phyloP scores from a whole-genome alignment of 23 tunicate genomes.

The Trididemnum clinides region DNA sequence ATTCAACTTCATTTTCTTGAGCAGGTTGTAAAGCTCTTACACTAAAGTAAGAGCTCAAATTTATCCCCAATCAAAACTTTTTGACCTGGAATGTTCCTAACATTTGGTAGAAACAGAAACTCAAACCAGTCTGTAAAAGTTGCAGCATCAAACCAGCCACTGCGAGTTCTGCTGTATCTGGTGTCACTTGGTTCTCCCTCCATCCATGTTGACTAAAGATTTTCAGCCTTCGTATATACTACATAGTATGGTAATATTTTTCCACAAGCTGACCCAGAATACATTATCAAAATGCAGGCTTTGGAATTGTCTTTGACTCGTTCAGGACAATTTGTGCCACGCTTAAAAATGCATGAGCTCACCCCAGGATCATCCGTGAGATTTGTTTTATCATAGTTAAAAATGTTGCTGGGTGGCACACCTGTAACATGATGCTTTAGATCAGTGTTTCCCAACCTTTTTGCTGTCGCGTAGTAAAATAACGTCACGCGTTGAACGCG shows the following conservation, averaged over 20 bases:
- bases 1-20: neutral
- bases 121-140: slow-evolving; percentile 34
- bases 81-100: neutral
- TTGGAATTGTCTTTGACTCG: slow-evolving; percentile 11
- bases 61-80: slow-evolving; percentile 28
- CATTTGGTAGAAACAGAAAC: neutral
- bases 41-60: slow-evolving; percentile 1
- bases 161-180: slow-evolving; percentile 20
- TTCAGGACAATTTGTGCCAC: slow-evolving; percentile 11
- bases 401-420: neutral
- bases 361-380: slow-evolving; percentile 14
- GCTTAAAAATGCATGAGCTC: neutral
- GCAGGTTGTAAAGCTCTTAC: neutral
- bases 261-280: slow-evolving; percentile 2
- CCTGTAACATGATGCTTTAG: neutral
- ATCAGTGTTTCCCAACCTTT: too few relatives aligned
- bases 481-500: too few relatives aligned
- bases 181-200: slow-evolving; percentile 35
- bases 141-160: slow-evolving; percentile 31
- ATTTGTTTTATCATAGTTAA: slow-evolving; percentile 5
- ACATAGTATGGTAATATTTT: neutral
- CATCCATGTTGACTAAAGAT: slow-evolving; percentile 36
- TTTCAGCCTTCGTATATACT: slow-evolving; percentile 27
- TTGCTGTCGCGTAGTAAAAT: too few relatives aligned
- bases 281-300: neutral